These are phyloP conservation scores for Platyscapa corneri DNA, from an alignment of 1,140 invertebrate genomes.

Conservation along the genomic window DNA sequence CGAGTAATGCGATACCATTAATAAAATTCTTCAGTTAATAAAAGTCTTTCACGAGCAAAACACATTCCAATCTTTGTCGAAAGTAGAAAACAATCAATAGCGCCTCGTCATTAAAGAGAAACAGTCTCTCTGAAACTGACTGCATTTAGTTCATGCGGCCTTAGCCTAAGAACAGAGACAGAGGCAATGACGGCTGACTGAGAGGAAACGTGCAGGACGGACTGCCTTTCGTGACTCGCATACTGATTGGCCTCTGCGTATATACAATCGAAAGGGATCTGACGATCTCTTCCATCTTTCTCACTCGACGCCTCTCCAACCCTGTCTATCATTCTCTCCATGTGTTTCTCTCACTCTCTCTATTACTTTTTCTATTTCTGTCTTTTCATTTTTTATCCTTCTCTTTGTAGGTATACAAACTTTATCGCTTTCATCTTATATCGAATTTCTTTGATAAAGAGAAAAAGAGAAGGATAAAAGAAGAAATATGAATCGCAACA, in stretches of 20 bases:
- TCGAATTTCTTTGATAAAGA: slow-evolving; percentile 32
- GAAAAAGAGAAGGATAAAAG: not conserved
- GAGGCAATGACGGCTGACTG: slow-evolving; percentile 52
- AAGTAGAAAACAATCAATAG: slow-evolving; percentile 70
- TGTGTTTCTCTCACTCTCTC: not conserved
- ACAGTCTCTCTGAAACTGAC: slow-evolving; percentile 71
- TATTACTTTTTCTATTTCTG: not conserved
- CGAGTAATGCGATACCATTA: not conserved
- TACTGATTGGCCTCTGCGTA: slow-evolving; percentile 66
- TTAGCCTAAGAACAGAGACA: slow-evolving; percentile 41
- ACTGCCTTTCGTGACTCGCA: slow-evolving; percentile 71
- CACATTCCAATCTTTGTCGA: slow-evolving; percentile 24
- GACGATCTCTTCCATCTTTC: slow-evolving; percentile 7
- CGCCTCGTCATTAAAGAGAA: slow-evolving; percentile 74
- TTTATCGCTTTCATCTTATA: slow-evolving; percentile 49
- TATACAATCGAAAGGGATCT: slow-evolving; percentile 44
- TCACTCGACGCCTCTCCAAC: too few species aligned
- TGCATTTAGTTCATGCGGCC: slow-evolving; percentile 64
- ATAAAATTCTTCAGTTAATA: slow-evolving; percentile 6
- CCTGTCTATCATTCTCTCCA: too few species aligned
- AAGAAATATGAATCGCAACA: not conserved
- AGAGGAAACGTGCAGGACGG: slow-evolving; percentile 58
- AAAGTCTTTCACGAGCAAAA: slow-evolving; percentile 23
- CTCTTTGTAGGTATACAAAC: not conserved
- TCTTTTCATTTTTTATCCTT: not conserved